Conservation (phyloP, 2,797 vertebrate genomes). For the Xiphorhynchus erythropygius region DNA sequence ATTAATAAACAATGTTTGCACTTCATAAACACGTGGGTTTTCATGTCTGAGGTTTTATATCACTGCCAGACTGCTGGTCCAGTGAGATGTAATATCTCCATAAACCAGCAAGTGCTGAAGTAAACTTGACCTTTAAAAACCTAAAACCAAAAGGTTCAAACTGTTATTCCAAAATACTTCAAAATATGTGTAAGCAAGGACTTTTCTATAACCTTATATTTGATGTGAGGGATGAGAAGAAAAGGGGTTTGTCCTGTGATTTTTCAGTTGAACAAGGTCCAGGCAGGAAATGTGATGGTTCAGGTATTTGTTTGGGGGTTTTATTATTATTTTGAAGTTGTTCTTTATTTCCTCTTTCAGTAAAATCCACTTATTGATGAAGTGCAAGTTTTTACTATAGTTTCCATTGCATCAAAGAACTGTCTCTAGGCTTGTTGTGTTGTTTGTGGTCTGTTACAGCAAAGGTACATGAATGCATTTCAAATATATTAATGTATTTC, state of each 20-base stretch:
- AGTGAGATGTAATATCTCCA: not conserved
- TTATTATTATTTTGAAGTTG: not conserved
- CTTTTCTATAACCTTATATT: not conserved
- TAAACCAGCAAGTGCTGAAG: not conserved
- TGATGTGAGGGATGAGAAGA: not conserved
- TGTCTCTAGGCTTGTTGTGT: not conserved
- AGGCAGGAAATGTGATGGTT: not conserved
- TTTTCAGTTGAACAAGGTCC: not conserved
- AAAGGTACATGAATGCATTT: not conserved
- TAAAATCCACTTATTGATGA: not conserved
- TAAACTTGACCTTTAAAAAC: not conserved
- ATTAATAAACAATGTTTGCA: fast-evolving
- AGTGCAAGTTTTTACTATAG: not conserved
- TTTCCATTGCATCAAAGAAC: not conserved
- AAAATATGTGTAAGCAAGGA: not conserved
- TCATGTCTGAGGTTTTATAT: not conserved
- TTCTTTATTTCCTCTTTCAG: not conserved
- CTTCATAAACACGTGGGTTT: not conserved
- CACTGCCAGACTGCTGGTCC: not conserved
- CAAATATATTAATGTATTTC: not conserved
- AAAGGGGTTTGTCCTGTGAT: not conserved
- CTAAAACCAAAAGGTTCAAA: not conserved
- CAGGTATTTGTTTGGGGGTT: not conserved
- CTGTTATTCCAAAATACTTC: not conserved
- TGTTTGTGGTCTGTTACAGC: not conserved